These are phyloP conservation scores for Aethes cnicana DNA, from an alignment of 2,888 invertebrate genomes.

Conservation along the genomic window DNA sequence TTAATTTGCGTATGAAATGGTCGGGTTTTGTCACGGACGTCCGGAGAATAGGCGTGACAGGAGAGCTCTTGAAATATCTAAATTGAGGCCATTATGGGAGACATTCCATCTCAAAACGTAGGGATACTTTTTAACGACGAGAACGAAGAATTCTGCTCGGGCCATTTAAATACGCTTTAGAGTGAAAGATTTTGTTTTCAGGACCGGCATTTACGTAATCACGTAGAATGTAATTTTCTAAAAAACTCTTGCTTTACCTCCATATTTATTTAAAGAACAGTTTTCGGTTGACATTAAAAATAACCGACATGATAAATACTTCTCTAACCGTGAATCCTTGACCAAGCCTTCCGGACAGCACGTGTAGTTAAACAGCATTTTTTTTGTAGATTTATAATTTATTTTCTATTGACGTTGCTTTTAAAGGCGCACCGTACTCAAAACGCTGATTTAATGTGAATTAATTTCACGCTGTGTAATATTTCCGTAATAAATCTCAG, in stretches of 20 bases:
- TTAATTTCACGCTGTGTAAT: conserved; percentile 45
- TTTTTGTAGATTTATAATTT: no score
- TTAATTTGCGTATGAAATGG: conserved; percentile 43
- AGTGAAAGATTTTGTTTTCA: no score
- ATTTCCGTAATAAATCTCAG: conserved; percentile 28
- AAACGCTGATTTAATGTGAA: conserved; percentile 24
- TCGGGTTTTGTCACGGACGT: conserved; percentile 38
- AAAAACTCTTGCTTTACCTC: no score
- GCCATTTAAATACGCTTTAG: neutral
- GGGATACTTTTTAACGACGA: neutral
- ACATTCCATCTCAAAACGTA: conserved; percentile 19
- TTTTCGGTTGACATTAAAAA: no score
- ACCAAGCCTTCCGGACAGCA: no score
- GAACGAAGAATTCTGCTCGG: neutral
- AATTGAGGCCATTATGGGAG: conserved; percentile 30
- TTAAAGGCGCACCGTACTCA: neutral
- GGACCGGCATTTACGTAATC: no score
- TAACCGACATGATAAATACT: no score
- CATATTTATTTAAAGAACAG: no score
- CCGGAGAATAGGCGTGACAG: conserved; percentile 22
- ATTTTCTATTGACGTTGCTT: no score
- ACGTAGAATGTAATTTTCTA: no score
- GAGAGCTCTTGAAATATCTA: conserved; percentile 27
- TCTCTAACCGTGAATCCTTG: no score
- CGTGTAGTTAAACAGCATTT: no score